Evolutionary conservation across 2,113 vertebrate genomes (phyloP).

Genomic region (Cololabis saira): DNA sequence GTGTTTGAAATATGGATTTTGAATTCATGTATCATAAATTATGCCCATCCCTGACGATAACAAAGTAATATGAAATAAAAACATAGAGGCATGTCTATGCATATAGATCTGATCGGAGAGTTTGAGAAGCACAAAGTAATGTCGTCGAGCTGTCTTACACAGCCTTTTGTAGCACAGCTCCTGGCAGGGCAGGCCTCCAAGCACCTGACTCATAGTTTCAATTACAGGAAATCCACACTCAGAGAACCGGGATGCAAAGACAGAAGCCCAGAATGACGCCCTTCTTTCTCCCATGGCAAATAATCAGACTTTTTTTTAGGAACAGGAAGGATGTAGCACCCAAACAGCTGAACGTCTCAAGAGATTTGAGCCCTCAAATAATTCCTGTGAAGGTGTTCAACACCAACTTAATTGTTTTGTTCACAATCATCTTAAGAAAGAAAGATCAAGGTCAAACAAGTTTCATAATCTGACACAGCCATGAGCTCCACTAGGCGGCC

Average conservation of each 20-base stretch:
- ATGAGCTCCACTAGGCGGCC: too few species aligned
- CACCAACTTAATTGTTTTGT: too few species aligned
- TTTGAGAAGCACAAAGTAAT: conserved; percentile 18
- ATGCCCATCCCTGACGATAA: too few species aligned
- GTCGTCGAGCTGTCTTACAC: conserved; percentile 13
- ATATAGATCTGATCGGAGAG: conserved; percentile 1
- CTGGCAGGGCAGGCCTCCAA: conserved; percentile 36
- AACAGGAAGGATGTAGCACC: not conserved
- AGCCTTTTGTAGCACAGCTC: conserved; percentile 24
- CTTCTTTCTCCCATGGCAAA: conserved; percentile 29
- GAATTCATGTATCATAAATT: too few species aligned
- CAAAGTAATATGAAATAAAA: conserved; percentile 17
- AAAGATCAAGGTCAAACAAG: too few species aligned
- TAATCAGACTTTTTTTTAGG: conserved; percentile 2
- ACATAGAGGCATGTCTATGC: conserved; percentile 23
- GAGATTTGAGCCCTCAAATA: not conserved
- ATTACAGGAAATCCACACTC: conserved; percentile 55
- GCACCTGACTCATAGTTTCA: conserved; percentile 39
- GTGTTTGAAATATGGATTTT: too few species aligned
- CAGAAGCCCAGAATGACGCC: conserved; percentile 53
- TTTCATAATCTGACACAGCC: too few species aligned
- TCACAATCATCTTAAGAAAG: too few species aligned
- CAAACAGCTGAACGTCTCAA: not conserved
- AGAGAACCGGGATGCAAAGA: conserved; percentile 52
- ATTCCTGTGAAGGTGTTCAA: too few species aligned